Evolutionary conservation across 2,888 invertebrate genomes (phyloP).

Genomic region (Phorcus lineatus): DNA sequence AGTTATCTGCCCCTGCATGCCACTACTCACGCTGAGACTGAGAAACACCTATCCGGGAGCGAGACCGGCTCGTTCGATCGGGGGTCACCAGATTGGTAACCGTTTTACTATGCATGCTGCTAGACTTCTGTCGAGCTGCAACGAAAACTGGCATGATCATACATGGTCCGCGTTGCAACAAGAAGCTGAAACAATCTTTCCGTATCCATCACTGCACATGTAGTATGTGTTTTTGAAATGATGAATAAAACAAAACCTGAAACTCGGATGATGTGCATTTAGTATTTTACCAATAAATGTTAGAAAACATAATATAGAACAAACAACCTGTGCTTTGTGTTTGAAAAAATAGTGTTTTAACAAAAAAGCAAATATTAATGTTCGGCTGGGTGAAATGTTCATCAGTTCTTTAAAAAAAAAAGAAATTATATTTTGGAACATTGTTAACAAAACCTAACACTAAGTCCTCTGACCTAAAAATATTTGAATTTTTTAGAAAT

Average conservation of each 20-base stretch:
- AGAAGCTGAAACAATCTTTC: not conserved
- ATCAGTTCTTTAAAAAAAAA: too few species aligned
- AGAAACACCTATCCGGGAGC: slow-evolving; percentile 85
- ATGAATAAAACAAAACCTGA: too few species aligned
- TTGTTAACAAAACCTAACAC: too few species aligned
- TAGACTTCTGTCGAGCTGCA: slow-evolving; percentile 63
- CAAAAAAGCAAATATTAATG: too few species aligned
- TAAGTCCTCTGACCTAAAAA: too few species aligned
- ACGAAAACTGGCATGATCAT: slow-evolving; percentile 36
- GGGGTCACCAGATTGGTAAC: slow-evolving; percentile 67
- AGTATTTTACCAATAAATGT: not conserved
- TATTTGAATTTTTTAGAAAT: too few species aligned
- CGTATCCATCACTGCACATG: too few species aligned
- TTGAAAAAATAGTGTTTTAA: too few species aligned
- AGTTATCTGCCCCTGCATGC: slow-evolving; percentile 27
- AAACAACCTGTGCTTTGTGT: too few species aligned
- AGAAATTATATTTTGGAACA: too few species aligned
- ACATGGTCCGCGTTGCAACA: not conserved
- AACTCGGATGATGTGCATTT: not conserved
- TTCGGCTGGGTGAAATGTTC: too few species aligned
- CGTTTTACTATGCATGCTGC: slow-evolving; percentile 40
- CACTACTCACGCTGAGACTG: slow-evolving; percentile 91
- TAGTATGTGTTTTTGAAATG: too few species aligned
- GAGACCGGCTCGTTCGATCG: slow-evolving; percentile 79
- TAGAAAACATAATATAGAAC: not conserved